Conservation (phyloP, 1,140 invertebrate species). For the Augochlora pura region DNA sequence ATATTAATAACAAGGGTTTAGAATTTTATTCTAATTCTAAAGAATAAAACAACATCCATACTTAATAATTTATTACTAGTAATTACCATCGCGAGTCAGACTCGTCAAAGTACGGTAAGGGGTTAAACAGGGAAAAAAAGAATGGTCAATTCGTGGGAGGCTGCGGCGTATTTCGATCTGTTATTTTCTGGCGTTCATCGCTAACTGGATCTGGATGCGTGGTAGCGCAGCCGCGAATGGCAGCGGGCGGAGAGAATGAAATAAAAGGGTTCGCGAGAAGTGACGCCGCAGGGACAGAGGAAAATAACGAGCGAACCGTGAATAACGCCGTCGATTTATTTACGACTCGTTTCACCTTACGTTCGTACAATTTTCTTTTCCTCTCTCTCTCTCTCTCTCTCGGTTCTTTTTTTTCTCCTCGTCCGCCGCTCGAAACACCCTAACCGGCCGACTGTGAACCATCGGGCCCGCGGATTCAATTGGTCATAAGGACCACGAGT, state of each 20-base stretch:
- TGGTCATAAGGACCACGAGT: not conserved
- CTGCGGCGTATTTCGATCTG: constrained; percentile 2
- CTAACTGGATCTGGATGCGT: not conserved
- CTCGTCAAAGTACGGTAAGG: too few species aligned
- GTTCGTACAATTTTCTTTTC: not conserved
- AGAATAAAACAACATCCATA: too few species aligned
- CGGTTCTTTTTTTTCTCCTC: not conserved
- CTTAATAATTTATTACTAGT: too few species aligned
- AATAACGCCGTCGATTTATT: constrained; percentile 22
- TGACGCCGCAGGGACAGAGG: not conserved
- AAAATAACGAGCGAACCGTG: constrained; percentile 4
- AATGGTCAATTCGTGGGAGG: too few species aligned
- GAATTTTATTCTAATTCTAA: too few species aligned
- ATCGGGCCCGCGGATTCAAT: not conserved
- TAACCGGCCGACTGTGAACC: not conserved
- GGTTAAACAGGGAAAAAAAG: too few species aligned
- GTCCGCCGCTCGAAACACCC: too few species aligned
- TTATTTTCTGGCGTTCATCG: constrained; percentile 6
- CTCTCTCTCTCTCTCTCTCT: not conserved
- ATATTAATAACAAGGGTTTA: too few species aligned
- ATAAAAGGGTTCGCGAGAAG: constrained; percentile 6
- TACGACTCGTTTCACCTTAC: constrained; percentile 32
- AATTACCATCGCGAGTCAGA: too few species aligned
- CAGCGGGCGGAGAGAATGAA: not conserved
- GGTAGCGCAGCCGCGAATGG: not conserved